Percentiles rank a stretch among this genome's conserved stretches.
Conservation (phyloP, 2,113 vertebrate species). For the Pelecanoides urinatrix region DNA sequence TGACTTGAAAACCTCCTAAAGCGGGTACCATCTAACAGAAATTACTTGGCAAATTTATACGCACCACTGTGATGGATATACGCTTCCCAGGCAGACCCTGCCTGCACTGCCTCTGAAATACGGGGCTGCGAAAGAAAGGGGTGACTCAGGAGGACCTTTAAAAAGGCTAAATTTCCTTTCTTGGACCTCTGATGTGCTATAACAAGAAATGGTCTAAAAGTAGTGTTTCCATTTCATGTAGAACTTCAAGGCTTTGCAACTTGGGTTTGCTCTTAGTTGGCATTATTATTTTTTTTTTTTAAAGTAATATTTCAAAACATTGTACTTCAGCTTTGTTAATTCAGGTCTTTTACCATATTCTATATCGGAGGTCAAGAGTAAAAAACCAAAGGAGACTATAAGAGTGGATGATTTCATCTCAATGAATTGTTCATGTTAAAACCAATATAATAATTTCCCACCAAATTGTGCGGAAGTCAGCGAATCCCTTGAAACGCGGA, state of each 20-base stretch:
- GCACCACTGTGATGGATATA: rapidly evolving
- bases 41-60: background rate
- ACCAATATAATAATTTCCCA: background rate
- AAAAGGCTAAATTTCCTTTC: background rate
- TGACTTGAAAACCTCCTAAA: background rate
- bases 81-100: background rate
- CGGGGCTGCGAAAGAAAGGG: rapidly evolving
- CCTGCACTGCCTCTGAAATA: background rate
- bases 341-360: background rate
- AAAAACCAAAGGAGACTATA: too few species aligned
- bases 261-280: background rate
- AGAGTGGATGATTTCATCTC: background rate
- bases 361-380: background rate
- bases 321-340: background rate
- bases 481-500: background rate
- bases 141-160: background rate
- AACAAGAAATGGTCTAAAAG: background rate
- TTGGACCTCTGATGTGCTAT: background rate
- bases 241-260: background rate
- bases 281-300: background rate
- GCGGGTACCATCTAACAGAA: background rate
- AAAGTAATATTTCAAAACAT: background rate
- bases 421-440: background rate
- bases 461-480: background rate
- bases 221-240: background rate